These are phyloP conservation scores for Leptopilina syphax DNA, from an alignment of 2,888 invertebrate species.

Conservation along the genomic window DNA sequence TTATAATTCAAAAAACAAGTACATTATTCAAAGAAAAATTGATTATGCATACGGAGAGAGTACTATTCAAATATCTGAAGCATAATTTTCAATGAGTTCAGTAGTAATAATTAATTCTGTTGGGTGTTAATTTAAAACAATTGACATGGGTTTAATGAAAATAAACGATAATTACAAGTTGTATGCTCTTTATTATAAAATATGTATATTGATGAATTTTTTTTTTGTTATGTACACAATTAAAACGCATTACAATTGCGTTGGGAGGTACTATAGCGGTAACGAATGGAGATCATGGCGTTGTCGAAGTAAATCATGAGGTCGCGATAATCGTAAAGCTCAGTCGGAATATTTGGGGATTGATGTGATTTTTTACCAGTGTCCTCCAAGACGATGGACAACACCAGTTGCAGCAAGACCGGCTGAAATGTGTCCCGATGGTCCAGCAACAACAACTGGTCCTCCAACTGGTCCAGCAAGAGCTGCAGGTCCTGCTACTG, in stretches of 20 bases:
- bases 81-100: background rate
- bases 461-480: conserved; percentile 70
- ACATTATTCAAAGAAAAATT: conserved; percentile 1
- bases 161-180: background rate
- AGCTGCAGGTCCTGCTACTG: conserved; percentile 67
- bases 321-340: conserved; percentile 60
- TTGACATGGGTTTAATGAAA: background rate
- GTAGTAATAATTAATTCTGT: background rate
- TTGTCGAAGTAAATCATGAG: conserved; percentile 58
- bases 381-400: conserved; percentile 61
- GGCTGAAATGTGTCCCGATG: conserved; percentile 72
- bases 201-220: conserved; percentile 58
- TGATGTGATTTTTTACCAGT: conserved; percentile 60
- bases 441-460: conserved; percentile 72
- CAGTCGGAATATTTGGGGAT: conserved; percentile 51
- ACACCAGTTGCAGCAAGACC: conserved; percentile 67
- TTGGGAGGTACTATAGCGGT: conserved; percentile 70
- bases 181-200: conserved; percentile 67
- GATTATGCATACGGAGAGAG: background rate
- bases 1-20: background rate
- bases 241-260: conserved; percentile 54
- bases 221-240: conserved; percentile 64
- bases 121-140: background rate
- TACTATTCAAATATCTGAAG: background rate
- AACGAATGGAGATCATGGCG: conserved; percentile 69